A percentile compares a stretch with the other conserved stretches of the same genome.
phyloP scores from a whole-genome alignment of 53 echinoderm and acorn worm genomes.

The Crossaster papposus region DNA sequence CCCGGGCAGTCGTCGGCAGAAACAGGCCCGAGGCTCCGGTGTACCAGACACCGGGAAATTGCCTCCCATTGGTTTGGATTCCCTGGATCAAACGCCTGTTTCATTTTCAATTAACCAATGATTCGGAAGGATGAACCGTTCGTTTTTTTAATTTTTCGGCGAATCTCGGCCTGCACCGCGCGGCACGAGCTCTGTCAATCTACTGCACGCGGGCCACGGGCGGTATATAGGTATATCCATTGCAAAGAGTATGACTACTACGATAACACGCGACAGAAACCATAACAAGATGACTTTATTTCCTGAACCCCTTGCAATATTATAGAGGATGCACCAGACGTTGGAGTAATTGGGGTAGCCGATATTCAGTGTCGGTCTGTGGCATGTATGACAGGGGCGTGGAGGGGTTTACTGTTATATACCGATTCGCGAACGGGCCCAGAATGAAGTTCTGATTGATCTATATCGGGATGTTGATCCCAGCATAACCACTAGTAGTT shows the following conservation, averaged over 20 bases:
- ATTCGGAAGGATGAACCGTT: constrained; percentile 38
- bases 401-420: not conserved
- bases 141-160: not conserved
- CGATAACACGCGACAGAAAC: constrained; percentile 2
- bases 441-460: not conserved
- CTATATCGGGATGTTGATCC: too few species aligned
- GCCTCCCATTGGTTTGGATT: constrained; percentile 33
- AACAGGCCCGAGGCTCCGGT: not conserved
- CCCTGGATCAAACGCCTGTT: constrained; percentile 52
- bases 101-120: constrained; percentile 61
- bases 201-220: not conserved
- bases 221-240: not conserved
- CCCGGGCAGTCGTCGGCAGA: not conserved
- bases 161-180: not conserved
- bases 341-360: constrained; percentile 36
- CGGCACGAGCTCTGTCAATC: not conserved
- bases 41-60: constrained; percentile 40
- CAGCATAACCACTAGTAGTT: too few species aligned
- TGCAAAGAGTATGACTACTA: constrained; percentile 32
- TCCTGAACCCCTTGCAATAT: not conserved
- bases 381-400: constrained; percentile 17
- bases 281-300: constrained; percentile 34
- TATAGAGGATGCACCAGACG: constrained; percentile 4
- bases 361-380: constrained; percentile 46
- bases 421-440: not conserved